Evolutionary conservation across 2,888 invertebrate species (phyloP).

Genomic region (Ectemnius lituratus): DNA sequence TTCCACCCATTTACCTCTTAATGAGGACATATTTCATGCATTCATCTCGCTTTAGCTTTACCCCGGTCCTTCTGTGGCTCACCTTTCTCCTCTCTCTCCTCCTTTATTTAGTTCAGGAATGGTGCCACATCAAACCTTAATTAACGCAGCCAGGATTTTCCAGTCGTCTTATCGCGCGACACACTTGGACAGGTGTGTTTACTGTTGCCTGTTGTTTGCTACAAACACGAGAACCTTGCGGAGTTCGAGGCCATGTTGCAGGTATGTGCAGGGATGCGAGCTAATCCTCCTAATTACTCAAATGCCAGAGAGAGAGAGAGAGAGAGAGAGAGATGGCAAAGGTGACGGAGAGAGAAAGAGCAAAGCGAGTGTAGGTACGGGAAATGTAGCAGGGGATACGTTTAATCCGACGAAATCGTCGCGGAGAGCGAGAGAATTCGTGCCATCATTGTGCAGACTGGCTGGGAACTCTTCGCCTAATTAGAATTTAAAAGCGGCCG

Average conservation of each 20-base stretch:
- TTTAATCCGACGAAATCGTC: constrained; percentile 46
- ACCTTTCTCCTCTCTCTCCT: background rate
- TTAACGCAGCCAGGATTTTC: background rate
- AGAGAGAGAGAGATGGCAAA: too few relatives aligned
- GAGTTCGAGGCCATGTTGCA: background rate
- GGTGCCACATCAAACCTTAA: background rate
- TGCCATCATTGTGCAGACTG: too few relatives aligned
- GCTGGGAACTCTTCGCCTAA: constrained; percentile 32
- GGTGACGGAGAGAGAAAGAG: too few relatives aligned
- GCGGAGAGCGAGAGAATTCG: constrained; percentile 9
- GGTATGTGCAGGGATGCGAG: background rate
- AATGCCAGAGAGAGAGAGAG: constrained; percentile 17
- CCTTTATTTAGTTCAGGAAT: background rate
- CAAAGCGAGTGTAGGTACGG: background rate
- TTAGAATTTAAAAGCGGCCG: constrained; percentile 46
- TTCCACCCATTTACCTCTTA: too few relatives aligned
- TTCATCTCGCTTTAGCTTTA: background rate
- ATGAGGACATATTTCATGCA: background rate
- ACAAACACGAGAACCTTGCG: too few relatives aligned
- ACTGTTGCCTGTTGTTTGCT: background rate
- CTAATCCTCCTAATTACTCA: constrained; percentile 47
- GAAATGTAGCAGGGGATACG: constrained; percentile 32
- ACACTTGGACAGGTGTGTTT: background rate
- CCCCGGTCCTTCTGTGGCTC: background rate
- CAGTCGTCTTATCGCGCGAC: background rate